Conservation (phyloP, 2,113 vertebrate species). For the Castor canadensis region DNA sequence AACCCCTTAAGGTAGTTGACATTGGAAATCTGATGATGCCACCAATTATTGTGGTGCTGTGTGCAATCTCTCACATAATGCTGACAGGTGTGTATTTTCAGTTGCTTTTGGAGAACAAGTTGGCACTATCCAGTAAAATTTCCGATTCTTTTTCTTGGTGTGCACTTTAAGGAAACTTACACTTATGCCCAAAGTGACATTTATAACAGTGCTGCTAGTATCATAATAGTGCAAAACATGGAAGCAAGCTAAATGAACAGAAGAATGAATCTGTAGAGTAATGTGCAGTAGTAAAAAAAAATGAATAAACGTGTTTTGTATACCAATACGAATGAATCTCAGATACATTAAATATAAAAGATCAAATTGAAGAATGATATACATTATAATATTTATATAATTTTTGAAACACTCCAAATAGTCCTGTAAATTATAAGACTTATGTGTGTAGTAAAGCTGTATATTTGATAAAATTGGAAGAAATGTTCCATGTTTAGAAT, state of each 20-base stretch:
- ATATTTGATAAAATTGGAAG: background rate
- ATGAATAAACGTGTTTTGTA: background rate
- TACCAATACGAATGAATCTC: background rate
- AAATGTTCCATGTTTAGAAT: background rate
- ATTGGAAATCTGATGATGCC: background rate
- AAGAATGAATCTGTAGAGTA: slow-evolving; percentile 28
- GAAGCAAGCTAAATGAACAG: background rate
- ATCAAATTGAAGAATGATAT: background rate
- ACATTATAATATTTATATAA: background rate
- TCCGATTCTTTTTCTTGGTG: background rate
- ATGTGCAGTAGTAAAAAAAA: background rate
- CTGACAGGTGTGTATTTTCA: background rate
- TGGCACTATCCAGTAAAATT: background rate
- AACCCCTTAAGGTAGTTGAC: background rate
- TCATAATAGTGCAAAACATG: slow-evolving; percentile 20
- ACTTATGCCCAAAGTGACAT: background rate
- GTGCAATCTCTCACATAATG: background rate
- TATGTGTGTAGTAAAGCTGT: background rate
- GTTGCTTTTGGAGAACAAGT: background rate
- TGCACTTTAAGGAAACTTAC: background rate
- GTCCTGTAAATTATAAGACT: background rate
- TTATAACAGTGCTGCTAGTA: background rate
- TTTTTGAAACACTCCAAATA: background rate
- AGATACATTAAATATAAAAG: slow-evolving; percentile 2
- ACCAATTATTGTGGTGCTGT: background rate